Conservation (phyloP, 2,797 vertebrate genomes). For the Echeneis naucrates region DNA sequence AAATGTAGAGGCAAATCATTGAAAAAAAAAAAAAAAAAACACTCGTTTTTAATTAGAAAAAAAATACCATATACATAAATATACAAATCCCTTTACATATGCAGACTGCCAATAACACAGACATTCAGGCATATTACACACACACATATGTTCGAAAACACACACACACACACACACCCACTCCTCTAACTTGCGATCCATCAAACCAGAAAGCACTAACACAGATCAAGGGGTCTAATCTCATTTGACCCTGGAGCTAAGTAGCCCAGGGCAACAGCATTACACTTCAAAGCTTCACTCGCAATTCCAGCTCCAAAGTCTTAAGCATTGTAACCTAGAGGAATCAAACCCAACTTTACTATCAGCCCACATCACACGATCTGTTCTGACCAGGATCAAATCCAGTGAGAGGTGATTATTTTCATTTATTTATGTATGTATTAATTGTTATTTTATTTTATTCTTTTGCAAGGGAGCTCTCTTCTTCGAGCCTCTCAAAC, state of each 20-base stretch:
- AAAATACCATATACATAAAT: not conserved
- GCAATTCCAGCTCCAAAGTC: slow-evolving; percentile 66
- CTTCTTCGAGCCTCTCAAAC: slow-evolving; percentile 6
- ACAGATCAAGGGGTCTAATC: slow-evolving; percentile 79
- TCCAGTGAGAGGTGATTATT: slow-evolving; percentile 23
- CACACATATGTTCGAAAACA: not conserved
- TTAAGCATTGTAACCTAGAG: slow-evolving; percentile 54
- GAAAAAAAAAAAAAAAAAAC: not conserved
- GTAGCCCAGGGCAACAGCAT: slow-evolving; percentile 74
- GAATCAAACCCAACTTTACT: slow-evolving; percentile 59
- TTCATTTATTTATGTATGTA: too few species aligned
- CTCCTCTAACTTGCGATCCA: slow-evolving; percentile 46
- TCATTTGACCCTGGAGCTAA: slow-evolving; percentile 75
- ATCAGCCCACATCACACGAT: slow-evolving; percentile 53
- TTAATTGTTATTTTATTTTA: slow-evolving; percentile 4
- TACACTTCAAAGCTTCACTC: slow-evolving; percentile 76
- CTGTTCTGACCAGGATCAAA: slow-evolving; percentile 50
- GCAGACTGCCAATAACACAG: not conserved
- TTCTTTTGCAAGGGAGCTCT: slow-evolving; percentile 7
- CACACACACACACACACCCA: not conserved
- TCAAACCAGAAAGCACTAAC: slow-evolving; percentile 66
- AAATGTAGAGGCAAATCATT: not conserved
- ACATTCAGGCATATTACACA: not conserved
- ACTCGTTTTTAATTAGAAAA: not conserved
- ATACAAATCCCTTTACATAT: not conserved